Base-by-base conservation (phyloP, 2,797 vertebrate genomes). In the Pantherophis vulpinus region DNA sequence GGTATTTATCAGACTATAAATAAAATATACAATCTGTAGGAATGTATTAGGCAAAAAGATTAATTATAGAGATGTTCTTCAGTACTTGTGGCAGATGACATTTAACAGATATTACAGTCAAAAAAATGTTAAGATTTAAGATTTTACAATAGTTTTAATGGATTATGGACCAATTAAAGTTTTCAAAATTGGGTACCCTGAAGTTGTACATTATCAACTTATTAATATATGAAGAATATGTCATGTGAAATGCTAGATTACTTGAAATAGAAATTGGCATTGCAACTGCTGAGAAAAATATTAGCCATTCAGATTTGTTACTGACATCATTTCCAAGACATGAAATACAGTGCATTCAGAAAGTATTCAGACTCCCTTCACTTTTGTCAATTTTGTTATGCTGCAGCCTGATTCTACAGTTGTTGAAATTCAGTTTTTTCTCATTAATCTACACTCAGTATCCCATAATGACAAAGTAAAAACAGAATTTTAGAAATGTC, bases 31-130 rank as follows among this genome's bases (percentile, higher is more conserved):
- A 54, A 16, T 13, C 37, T 92, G 29, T 86, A 90, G 86, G 10
- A 63, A 59, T 51, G 61, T 90, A 93, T 92, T 86, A 86, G n/a
- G 55, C 89, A 63, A 63, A 89, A 92, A 86, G 14, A 59, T 90
- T 86, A 90, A 93, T 90, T 90, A 55, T 25, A 93, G 70, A 61
- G 58, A 89, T 54, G 58, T 92, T 55, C 14, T 93, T 93, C n/a
- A 20, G 12, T 86, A 74, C 59, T 90, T 92, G 42, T 10, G 14
- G 58, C 47, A 92, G 47, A 47, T 58, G 16, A 74, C 70, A 93
- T 90, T 93, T 90, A 32, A 23, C 70, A 92, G n/a, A 54, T 89
- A 37, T 16, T 54, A 32, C 18, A 54, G 32, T 14, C 42, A 66
- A 61, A 56, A 56, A 90, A 63, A 92, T 55, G 54, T 56, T 42